These are phyloP conservation scores for Paracanthobrama guichenoti DNA, from an alignment of 2,113 vertebrate genomes.

Conservation along the genomic window DNA sequence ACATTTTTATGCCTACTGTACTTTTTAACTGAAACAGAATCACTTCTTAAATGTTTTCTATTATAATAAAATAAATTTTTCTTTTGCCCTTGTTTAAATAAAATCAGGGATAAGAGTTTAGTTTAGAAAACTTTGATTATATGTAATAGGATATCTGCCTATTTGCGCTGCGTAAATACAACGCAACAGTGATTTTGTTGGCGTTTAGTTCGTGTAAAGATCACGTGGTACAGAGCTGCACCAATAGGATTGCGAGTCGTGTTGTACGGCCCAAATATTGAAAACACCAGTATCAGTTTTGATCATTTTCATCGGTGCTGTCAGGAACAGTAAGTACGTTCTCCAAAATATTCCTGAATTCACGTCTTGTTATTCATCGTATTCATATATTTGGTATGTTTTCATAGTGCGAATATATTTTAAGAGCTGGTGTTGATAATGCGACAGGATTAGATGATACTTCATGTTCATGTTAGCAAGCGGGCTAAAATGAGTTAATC, in stretches of 20 bases:
- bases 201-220: not conserved
- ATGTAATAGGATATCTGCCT: too few relatives aligned
- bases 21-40: not conserved
- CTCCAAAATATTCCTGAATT: not conserved
- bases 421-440: not conserved
- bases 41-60: not conserved
- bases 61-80: not conserved
- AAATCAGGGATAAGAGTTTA: not conserved
- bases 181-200: not conserved
- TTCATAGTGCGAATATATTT: not conserved
- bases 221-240: conserved; percentile 61
- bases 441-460: not conserved
- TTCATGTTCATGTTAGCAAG: not conserved
- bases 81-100: not conserved
- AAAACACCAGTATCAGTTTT: conserved; percentile 36
- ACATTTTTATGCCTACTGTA: not conserved
- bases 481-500: not conserved
- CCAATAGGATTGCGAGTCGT: conserved; percentile 83
- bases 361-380: not conserved
- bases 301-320: not conserved
- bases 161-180: conserved; percentile 17
- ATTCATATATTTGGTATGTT: not conserved
- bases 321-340: not conserved
- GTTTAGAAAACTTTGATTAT: not conserved
- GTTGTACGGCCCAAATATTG: conserved; percentile 58